Evolutionary conservation across 1,140 invertebrate species (phyloP).

Genomic region (Pseudomyrmex sp.): DNA sequence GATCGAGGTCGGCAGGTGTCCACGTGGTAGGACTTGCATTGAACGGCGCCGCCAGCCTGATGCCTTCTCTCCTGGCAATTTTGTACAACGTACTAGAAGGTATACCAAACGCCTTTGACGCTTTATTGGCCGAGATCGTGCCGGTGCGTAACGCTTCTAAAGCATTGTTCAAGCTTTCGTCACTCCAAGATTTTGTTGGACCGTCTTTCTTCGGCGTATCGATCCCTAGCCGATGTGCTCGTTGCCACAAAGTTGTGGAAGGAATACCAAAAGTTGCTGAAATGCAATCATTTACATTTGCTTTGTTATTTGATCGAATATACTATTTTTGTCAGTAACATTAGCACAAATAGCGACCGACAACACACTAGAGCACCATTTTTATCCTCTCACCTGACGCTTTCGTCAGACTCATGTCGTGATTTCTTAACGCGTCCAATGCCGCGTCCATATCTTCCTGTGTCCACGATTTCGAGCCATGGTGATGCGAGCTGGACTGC

Average conservation of each 20-base stretch:
- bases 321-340: no score
- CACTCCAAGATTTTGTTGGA: conserved; percentile 94
- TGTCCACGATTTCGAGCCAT: conserved; percentile 92
- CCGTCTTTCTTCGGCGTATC: conserved; percentile 96
- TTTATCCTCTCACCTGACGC: conserved; percentile 82
- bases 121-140: conserved; percentile 95
- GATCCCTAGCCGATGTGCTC: conserved; percentile 93
- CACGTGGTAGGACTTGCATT: conserved; percentile 96
- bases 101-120: conserved; percentile 95
- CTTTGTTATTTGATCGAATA: background rate
- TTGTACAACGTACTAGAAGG: conserved; percentile 96
- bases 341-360: background rate
- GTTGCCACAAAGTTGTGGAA: conserved; percentile 95
- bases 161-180: conserved; percentile 92
- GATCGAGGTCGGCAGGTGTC: conserved; percentile 93
- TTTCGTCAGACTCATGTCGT: conserved; percentile 95
- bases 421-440: conserved; percentile 92
- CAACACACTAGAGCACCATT: background rate
- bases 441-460: conserved; percentile 95
- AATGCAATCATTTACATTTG: conserved; percentile 77
- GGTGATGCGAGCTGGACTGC: conserved; percentile 83
- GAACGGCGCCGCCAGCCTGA: conserved; percentile 93
- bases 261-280: conserved; percentile 94
- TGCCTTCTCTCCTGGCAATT: conserved; percentile 94
- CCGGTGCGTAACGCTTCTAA: conserved; percentile 92